These are phyloP conservation scores for Drosophila affinis DNA, from an alignment of 2,888 invertebrate genomes.

Conservation along the genomic window DNA sequence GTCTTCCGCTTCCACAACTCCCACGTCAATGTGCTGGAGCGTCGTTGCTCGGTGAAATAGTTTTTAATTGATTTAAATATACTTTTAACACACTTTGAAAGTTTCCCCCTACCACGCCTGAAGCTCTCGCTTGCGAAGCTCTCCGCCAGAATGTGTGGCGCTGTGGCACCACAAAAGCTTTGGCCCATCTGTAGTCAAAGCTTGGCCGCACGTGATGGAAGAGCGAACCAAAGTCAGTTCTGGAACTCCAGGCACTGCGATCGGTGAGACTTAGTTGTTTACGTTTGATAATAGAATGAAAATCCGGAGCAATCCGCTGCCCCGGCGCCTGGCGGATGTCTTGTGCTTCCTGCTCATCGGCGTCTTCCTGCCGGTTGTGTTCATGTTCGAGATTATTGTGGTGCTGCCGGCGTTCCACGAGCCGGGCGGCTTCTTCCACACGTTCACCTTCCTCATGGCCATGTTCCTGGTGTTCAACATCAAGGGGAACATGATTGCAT, in stretches of 20 bases:
- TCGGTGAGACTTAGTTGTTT: slow-evolving; percentile 24
- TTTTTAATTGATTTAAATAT: slow-evolving; percentile 21
- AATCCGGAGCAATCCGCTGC: slow-evolving; percentile 64
- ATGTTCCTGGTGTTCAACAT: slow-evolving; percentile 90
- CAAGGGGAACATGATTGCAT: slow-evolving; percentile 89
- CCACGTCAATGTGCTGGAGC: slow-evolving; percentile 11
- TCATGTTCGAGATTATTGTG: slow-evolving; percentile 85
- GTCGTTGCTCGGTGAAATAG: neutral
- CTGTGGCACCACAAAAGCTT: slow-evolving; percentile 23
- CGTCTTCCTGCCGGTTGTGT: slow-evolving; percentile 70
- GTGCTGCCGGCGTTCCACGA: slow-evolving; percentile 89
- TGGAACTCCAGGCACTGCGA: slow-evolving; percentile 11
- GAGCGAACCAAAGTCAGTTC: slow-evolving; percentile 1
- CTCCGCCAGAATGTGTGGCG: neutral
- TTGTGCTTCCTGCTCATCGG: slow-evolving; percentile 68
- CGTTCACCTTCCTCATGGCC: slow-evolving; percentile 86
- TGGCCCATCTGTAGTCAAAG: slow-evolving; percentile 15
- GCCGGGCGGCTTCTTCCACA: slow-evolving; percentile 85
- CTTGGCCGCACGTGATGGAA: slow-evolving; percentile 37
- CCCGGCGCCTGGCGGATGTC: slow-evolving; percentile 72
- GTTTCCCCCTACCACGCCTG: neutral
- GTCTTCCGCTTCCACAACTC: slow-evolving; percentile 19
- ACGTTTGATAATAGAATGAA: slow-evolving; percentile 42
- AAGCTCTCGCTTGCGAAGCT: neutral
- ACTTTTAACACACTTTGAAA: neutral